Conservation (phyloP, 2,888 invertebrate species). For the Drosophila seclusa region DNA sequence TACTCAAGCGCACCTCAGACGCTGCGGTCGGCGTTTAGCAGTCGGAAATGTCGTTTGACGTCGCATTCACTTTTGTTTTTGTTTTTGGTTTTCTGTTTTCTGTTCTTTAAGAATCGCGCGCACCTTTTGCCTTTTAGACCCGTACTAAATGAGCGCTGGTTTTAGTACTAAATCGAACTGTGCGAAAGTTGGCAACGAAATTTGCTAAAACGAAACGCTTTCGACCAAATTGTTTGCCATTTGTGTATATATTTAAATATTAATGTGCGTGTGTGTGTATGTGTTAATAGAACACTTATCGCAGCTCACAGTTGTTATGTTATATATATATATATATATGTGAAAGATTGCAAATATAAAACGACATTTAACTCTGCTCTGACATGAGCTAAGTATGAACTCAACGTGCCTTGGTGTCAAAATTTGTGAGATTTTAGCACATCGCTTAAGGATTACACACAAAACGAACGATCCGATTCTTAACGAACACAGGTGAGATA, state of each 20-base stretch:
- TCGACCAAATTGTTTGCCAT: conserved; percentile 15
- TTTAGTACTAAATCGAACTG: conserved; percentile 53
- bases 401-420: conserved; percentile 48
- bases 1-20: conserved; percentile 71
- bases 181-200: conserved; percentile 50
- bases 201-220: conserved; percentile 25
- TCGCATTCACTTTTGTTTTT: conserved; percentile 36
- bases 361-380: conserved; percentile 56
- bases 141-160: conserved; percentile 47
- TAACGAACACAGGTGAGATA: conserved; percentile 65
- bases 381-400: conserved; percentile 55
- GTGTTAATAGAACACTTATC: conserved; percentile 51
- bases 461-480: conserved; percentile 58
- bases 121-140: conserved; percentile 42
- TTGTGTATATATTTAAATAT: conserved; percentile 12
- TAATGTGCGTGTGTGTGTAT: conserved; percentile 26
- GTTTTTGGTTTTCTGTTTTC: neutral
- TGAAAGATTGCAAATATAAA: conserved; percentile 38
- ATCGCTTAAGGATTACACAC: conserved; percentile 51
- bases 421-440: conserved; percentile 58
- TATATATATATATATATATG: neutral
- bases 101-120: conserved; percentile 18
- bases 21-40: conserved; percentile 59
- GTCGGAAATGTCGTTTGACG: conserved; percentile 49
- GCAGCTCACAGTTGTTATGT: conserved; percentile 37